Percentiles rank a stretch among this genome's conserved stretches.
These are phyloP conservation scores for Lymantria monacha DNA, from an alignment of 2,888 invertebrate genomes.

Conservation along the genomic window DNA sequence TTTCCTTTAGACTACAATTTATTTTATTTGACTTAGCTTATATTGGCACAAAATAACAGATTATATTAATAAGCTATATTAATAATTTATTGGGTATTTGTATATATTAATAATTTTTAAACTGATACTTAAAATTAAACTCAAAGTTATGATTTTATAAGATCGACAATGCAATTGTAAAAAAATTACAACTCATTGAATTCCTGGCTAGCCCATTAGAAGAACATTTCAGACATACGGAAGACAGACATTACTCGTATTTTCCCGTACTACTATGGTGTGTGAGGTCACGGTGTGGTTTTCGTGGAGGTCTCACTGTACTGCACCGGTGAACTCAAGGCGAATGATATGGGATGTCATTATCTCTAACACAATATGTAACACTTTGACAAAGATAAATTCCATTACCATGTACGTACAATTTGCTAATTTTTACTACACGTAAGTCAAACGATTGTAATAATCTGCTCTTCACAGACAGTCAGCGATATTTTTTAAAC, in stretches of 20 bases:
- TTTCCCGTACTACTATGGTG: conserved; percentile 41
- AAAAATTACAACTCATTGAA: too few species aligned
- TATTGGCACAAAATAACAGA: too few species aligned
- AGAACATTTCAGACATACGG: conserved; percentile 37
- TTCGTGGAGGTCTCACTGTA: conserved; percentile 20
- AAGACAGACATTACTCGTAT: conserved; percentile 33
- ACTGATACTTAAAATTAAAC: too few species aligned
- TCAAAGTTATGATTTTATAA: too few species aligned
- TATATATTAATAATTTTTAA: too few species aligned
- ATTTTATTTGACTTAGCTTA: too few species aligned
- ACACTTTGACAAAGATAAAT: conserved; percentile 30
- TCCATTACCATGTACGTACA: conserved; percentile 10
- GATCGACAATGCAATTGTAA: too few species aligned
- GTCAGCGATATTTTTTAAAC: too few species aligned
- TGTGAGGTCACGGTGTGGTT: conserved; percentile 39
- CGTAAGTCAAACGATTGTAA: conserved; percentile 4
- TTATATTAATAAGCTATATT: too few species aligned
- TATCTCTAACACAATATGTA: conserved; percentile 15
- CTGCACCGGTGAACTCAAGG: conserved; percentile 26
- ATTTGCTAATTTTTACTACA: conserved; percentile 10
- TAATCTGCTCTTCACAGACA: conserved; percentile 3
- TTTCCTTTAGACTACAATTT: too few species aligned
- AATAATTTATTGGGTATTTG: too few species aligned
- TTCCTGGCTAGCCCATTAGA: conserved; percentile 7
- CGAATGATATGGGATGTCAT: conserved; percentile 21